Evolutionary conservation across 37 sponge, comb jelly and placozoan species (phyloP), one percentile per base, ranked within the genome.

Genomic region (Axinella damicornis): DNA sequence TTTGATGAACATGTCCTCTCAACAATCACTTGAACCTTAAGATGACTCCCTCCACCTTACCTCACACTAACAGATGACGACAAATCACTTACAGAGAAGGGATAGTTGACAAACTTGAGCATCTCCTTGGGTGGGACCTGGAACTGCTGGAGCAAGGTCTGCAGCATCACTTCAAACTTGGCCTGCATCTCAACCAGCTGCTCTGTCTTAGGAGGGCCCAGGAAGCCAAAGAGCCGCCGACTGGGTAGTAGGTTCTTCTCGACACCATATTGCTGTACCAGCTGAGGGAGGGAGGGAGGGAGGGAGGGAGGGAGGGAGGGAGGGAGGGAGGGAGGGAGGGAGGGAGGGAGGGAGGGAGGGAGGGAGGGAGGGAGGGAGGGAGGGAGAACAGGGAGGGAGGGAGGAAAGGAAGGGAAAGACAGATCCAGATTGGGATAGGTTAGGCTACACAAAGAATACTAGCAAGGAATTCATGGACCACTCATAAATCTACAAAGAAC

Each of bases 81-180:
- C 6, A 66, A 13, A 16, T n/a, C 36, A 80, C 93, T 84, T 57
- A 92, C 93, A 60, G 34, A 61, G 79, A 84, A 83, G 39, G 82
- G 79, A 78, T 94, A 94, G 30, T 85, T 73, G 12, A 90, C 68
- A 74, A 94, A 94, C 58, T 88, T 60, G 31, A 94, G 82, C 31
- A 94, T 63, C 34, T 75, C 82, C 5, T 31, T 71, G 17, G 95
- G 95, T 60, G 88, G 91, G 34, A 84, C 59, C 17, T 74, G 67
- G 59, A 86, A 84, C 16, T 77, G 61, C 21, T 77, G 71, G 0
- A 93, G 37, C n/a, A 89, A 64, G 28, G 68, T 68, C 60, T 56
- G 66, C 37, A 89, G 86, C 46, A 89, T 78, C 20, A 22, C 77
- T 25, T 88, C 89, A 54, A 93, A 76, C 37, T 81, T 66, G 35